These are phyloP conservation scores for Norana najaformis DNA, from an alignment of 2,888 invertebrate genomes.

Conservation along the genomic window DNA sequence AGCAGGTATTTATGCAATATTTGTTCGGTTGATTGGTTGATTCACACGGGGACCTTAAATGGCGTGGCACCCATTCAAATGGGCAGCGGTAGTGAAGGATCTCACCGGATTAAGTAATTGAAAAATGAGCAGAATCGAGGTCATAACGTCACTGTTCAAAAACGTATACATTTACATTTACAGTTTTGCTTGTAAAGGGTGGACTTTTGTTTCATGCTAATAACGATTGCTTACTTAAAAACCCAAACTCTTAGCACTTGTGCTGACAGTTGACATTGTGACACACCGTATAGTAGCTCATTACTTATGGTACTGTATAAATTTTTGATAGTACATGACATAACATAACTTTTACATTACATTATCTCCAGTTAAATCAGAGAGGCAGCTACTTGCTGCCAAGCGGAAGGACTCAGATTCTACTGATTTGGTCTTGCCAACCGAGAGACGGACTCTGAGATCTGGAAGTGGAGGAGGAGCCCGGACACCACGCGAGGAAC, in stretches of 20 bases:
- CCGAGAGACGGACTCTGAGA: background rate
- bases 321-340: background rate
- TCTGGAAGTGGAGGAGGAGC: background rate
- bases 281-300: background rate
- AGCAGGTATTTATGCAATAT: background rate
- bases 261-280: background rate
- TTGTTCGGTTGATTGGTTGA: background rate
- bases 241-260: background rate
- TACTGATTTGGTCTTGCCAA: background rate
- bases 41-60: too few relatives aligned
- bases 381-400: conserved; percentile 29
- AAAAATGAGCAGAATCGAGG: too few relatives aligned
- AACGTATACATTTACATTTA: too few relatives aligned
- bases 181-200: background rate
- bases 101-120: too few relatives aligned
- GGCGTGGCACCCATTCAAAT: too few relatives aligned
- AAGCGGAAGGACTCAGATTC: conserved; percentile 28
- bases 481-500: background rate
- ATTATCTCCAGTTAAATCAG: background rate
- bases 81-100: too few relatives aligned
- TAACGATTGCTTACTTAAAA: background rate
- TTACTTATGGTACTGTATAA: background rate
- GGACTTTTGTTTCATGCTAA: background rate
- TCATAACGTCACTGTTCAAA: too few relatives aligned
- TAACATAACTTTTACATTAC: background rate